These are phyloP conservation scores for Elegia similella DNA, from an alignment of 2,888 invertebrate species.

Conservation along the genomic window DNA sequence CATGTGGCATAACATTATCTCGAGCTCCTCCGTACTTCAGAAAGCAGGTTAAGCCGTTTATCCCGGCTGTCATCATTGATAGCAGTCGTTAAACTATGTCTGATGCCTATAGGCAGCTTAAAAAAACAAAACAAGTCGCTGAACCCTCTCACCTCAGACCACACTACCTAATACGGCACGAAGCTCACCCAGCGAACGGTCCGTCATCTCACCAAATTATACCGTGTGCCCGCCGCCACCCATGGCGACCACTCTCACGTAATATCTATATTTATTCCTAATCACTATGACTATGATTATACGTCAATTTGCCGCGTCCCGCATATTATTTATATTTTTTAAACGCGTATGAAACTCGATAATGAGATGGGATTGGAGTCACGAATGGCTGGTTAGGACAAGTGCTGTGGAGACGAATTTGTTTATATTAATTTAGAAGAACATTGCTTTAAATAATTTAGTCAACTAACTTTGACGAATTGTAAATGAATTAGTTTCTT, in stretches of 20 bases:
- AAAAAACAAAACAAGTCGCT: not conserved
- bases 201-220: constrained; percentile 23
- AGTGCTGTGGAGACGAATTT: constrained; percentile 36
- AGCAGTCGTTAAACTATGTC: no score
- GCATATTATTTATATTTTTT: constrained; percentile 75
- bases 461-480: no score
- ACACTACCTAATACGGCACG: not conserved
- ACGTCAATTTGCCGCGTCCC: constrained; percentile 70
- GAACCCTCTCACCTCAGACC: not conserved
- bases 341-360: constrained; percentile 73
- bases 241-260: constrained; percentile 31
- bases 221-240: constrained; percentile 24
- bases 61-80: no score
- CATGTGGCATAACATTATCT: no score
- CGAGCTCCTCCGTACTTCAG: no score
- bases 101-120: no score
- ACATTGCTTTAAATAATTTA: not conserved
- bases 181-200: constrained; percentile 17
- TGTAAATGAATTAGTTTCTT: no score
- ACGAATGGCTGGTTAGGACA: constrained; percentile 47
- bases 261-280: constrained; percentile 77
- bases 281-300: constrained; percentile 70
- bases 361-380: constrained; percentile 69
- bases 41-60: no score
- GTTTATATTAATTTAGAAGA: not conserved